These are phyloP conservation scores for Conomelus anceps DNA, from an alignment of 2,888 invertebrate species.

Conservation along the genomic window DNA sequence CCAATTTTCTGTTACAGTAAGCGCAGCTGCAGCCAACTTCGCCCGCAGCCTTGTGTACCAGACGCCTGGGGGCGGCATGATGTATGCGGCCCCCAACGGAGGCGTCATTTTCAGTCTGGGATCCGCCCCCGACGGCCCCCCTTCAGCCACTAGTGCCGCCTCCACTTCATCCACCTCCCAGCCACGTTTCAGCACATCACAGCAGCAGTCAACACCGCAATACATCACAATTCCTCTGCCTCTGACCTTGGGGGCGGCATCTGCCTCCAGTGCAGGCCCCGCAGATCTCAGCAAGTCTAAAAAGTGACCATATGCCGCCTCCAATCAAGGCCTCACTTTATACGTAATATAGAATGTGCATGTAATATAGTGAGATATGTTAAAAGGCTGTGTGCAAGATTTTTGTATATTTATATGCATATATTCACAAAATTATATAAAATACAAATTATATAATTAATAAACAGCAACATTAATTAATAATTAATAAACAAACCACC, in stretches of 20 bases:
- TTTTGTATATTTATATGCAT: no score
- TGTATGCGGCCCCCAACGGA: conserved; percentile 45
- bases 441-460: no score
- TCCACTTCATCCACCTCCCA: conserved; percentile 24
- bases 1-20: conserved; percentile 7
- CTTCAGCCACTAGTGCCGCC: conserved; percentile 25
- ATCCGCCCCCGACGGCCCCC: conserved; percentile 35
- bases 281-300: conserved; percentile 31
- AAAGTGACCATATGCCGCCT: conserved; percentile 27
- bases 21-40: conserved; percentile 5
- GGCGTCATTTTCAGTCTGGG: conserved; percentile 44
- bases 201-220: conserved; percentile 20
- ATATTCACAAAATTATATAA: no score
- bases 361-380: no score
- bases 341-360: no score
- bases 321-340: neutral
- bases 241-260: conserved; percentile 24
- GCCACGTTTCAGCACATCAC: conserved; percentile 9
- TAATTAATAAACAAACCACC: no score
- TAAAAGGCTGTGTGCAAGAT: no score
- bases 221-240: conserved; percentile 34
- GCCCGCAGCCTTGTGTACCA: conserved; percentile 43
- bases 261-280: neutral
- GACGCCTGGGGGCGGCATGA: conserved; percentile 44
- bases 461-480: no score